Percentiles rank a stretch among this genome's conserved stretches.
These are phyloP conservation scores for Podarcis lilfordi DNA, from an alignment of 2,797 vertebrate genomes.

Conservation along the genomic window DNA sequence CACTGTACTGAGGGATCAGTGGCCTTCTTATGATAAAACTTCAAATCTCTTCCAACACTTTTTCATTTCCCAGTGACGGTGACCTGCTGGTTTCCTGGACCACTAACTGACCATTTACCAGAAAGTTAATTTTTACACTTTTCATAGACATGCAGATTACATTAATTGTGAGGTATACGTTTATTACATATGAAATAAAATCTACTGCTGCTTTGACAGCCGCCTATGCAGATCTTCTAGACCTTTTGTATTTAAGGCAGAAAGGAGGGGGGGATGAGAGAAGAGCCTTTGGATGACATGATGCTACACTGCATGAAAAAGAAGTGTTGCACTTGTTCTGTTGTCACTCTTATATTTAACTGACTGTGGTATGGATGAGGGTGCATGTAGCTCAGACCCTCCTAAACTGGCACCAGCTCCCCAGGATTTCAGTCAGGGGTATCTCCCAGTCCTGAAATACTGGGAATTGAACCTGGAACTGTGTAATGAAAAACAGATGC, in stretches of 20 bases:
- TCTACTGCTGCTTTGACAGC: neutral
- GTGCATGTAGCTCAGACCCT: too few species aligned
- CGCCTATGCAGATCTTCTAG: neutral
- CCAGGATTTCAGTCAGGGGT: too few species aligned
- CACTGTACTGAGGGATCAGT: neutral
- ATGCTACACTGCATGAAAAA: neutral
- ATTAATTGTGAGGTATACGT: neutral
- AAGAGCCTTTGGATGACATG: neutral
- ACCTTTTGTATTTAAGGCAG: neutral
- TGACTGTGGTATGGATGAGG: too few species aligned
- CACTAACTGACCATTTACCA: neutral
- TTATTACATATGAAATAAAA: neutral
- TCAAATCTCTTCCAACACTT: neutral
- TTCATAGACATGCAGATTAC: neutral
- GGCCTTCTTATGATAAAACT: neutral
- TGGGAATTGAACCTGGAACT: too few species aligned
- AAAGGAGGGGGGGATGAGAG: neutral
- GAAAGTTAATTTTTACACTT: neutral
- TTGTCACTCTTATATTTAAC: neutral
- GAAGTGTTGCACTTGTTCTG: neutral
- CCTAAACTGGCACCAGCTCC: too few species aligned
- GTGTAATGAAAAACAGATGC: too few species aligned
- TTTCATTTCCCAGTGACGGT: neutral
- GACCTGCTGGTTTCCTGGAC: neutral
- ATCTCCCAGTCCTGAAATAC: too few species aligned